Evolutionary conservation across 2,888 invertebrate species (phyloP).

Genomic region (Meandrusa payeni): DNA sequence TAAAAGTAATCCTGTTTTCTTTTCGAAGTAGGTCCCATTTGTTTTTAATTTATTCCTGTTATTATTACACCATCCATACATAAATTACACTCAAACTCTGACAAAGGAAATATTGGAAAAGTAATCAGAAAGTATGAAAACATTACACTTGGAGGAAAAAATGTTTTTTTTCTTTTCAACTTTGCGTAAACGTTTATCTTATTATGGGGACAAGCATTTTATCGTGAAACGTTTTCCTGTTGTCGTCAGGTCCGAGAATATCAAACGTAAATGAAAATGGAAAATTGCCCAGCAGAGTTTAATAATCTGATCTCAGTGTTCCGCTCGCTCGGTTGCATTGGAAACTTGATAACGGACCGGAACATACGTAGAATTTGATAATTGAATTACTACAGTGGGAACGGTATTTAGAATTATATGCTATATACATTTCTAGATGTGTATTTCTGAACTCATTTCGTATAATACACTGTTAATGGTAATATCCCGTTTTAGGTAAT

Average conservation of each 20-base stretch:
- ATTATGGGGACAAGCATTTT: slow-evolving; percentile 17
- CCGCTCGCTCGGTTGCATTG: slow-evolving; percentile 9
- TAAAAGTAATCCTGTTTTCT: too few relatives aligned
- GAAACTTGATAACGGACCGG: slow-evolving; percentile 1
- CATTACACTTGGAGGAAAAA: not conserved
- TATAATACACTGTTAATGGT: too few relatives aligned
- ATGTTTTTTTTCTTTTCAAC: slow-evolving; percentile 2
- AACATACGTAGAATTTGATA: slow-evolving; percentile 10
- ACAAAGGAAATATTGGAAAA: not conserved
- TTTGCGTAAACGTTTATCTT: slow-evolving; percentile 12
- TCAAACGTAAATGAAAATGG: slow-evolving; percentile 18
- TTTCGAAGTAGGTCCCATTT: too few relatives aligned
- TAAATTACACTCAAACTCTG: too few relatives aligned
- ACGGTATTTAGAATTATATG: slow-evolving; percentile 1
- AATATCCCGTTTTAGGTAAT: too few relatives aligned
- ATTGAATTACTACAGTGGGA: slow-evolving; percentile 1
- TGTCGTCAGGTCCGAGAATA: slow-evolving; percentile 13
- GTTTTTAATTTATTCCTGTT: too few relatives aligned
- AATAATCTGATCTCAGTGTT: slow-evolving; percentile 12
- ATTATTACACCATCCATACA: too few relatives aligned
- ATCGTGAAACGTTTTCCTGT: slow-evolving; percentile 13
- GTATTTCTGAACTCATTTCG: too few relatives aligned
- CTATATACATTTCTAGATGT: too few relatives aligned
- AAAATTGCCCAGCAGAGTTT: slow-evolving; percentile 17
- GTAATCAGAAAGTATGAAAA: slow-evolving; percentile 10